Conservation (phyloP, 1,140 invertebrate species). For the Chironomus tepperi region DNA sequence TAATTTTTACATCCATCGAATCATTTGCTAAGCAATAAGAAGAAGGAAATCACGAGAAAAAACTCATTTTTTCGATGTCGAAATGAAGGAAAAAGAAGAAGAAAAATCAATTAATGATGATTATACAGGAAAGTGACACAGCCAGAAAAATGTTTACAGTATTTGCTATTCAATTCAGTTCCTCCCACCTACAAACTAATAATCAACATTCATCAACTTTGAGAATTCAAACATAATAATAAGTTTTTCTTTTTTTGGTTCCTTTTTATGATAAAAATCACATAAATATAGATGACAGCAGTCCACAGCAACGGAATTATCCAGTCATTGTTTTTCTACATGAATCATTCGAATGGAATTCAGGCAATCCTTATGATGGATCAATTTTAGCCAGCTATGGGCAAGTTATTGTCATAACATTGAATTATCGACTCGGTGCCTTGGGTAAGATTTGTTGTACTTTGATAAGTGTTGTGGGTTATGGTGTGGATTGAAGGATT, state of each 20-base stretch:
- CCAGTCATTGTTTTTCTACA: slow-evolving; percentile 86
- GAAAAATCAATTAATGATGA: too few relatives aligned
- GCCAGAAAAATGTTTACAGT: too few relatives aligned
- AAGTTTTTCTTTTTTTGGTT: neutral
- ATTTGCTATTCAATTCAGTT: too few relatives aligned
- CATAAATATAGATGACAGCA: slow-evolving; percentile 4
- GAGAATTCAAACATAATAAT: neutral
- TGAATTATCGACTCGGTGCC: slow-evolving; percentile 88
- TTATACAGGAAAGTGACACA: too few relatives aligned
- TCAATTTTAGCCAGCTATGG: slow-evolving; percentile 79
- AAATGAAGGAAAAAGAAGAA: neutral
- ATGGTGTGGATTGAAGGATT: neutral
- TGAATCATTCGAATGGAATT: slow-evolving; percentile 87
- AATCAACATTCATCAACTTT: too few relatives aligned
- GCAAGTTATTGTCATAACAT: slow-evolving; percentile 82
- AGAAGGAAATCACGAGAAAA: too few relatives aligned
- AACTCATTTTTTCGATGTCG: too few relatives aligned
- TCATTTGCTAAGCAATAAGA: too few relatives aligned
- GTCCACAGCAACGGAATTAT: slow-evolving; percentile 39
- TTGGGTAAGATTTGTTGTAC: slow-evolving; percentile 56
- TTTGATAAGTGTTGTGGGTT: neutral
- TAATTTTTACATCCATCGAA: too few relatives aligned
- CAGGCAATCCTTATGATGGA: slow-evolving; percentile 87
- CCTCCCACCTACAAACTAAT: too few relatives aligned
- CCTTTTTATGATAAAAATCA: too few relatives aligned